phyloP scores from a whole-genome alignment of 2,113 vertebrate species.

The Egretta garzetta region DNA sequence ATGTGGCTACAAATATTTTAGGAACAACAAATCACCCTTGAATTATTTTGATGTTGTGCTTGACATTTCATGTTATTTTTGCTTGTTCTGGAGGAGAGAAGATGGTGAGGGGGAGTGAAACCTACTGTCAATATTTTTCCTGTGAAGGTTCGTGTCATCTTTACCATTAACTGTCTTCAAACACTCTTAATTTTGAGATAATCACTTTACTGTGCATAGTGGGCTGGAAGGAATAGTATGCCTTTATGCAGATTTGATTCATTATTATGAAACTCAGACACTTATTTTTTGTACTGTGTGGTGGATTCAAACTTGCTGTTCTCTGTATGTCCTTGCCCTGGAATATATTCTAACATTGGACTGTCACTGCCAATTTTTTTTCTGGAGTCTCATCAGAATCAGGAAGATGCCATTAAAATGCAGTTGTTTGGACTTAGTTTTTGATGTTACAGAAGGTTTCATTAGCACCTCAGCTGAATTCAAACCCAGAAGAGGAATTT shows the following conservation, averaged over 20 bases:
- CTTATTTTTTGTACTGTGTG: neutral
- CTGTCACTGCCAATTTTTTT: neutral
- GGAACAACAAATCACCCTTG: conserved; percentile 8
- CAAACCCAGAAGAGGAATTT: neutral
- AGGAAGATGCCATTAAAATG: neutral
- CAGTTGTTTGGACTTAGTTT: neutral
- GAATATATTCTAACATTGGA: neutral
- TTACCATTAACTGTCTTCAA: neutral
- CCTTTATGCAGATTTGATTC: neutral
- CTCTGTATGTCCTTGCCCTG: neutral
- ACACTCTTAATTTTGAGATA: neutral
- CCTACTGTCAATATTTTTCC: conserved; percentile 38
- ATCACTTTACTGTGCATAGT: neutral
- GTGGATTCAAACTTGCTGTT: neutral
- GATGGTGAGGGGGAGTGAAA: conserved; percentile 27
- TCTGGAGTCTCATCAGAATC: neutral
- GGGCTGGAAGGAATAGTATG: neutral
- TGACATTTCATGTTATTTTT: conserved; percentile 42
- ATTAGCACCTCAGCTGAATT: neutral
- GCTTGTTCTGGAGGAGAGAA: neutral
- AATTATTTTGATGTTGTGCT: conserved; percentile 24
- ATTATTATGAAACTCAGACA: neutral
- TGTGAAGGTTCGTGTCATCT: neutral
- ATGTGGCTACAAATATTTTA: conserved; percentile 3
- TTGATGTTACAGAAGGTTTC: neutral